Percentiles rank a stretch among this genome's conserved stretches.
These are phyloP conservation scores for Chaetoderma sp. DNA, from an alignment of 2,888 invertebrate genomes.

Conservation along the genomic window DNA sequence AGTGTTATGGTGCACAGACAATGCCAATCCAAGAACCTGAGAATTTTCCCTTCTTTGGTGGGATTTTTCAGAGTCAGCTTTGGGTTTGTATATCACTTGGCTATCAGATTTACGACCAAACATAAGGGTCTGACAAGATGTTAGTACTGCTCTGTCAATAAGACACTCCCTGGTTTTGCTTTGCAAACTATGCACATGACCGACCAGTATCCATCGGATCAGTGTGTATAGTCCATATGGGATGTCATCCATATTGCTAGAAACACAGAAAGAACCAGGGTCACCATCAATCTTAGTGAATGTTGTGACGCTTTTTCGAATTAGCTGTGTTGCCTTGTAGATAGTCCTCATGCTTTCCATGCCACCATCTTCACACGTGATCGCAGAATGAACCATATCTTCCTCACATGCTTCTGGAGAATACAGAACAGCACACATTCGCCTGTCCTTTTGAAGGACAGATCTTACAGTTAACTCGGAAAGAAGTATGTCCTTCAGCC, in stretches of 20 bases:
- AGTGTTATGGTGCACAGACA: slow-evolving; percentile 26
- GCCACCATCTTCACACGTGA: slow-evolving; percentile 5
- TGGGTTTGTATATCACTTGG: slow-evolving; percentile 11
- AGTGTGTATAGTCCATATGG: slow-evolving; percentile 20
- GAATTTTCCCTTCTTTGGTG: slow-evolving; percentile 23
- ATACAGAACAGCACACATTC: slow-evolving; percentile 21
- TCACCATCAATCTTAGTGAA: neutral
- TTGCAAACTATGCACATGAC: slow-evolving; percentile 7
- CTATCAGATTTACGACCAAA: slow-evolving; percentile 2
- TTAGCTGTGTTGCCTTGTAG: slow-evolving; percentile 17
- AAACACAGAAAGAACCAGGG: neutral
- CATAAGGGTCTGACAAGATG: slow-evolving; percentile 4
- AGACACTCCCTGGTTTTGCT: neutral
- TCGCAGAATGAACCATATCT: slow-evolving; percentile 9
- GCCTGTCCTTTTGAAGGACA: neutral
- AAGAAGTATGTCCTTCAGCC: neutral
- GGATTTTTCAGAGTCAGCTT: neutral
- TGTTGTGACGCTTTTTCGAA: slow-evolving; percentile 7
- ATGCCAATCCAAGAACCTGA: slow-evolving; percentile 21
- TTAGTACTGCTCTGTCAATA: slow-evolving; percentile 4
- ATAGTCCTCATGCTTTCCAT: slow-evolving; percentile 10
- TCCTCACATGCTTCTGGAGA: slow-evolving; percentile 17
- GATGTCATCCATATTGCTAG: slow-evolving; percentile 12
- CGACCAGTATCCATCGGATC: slow-evolving; percentile 15
- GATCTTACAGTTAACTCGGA: neutral